Percentiles rank a stretch among this genome's conserved stretches.
phyloP scores from a whole-genome alignment of 2,797 vertebrate genomes.

The Balearica regulorum region DNA sequence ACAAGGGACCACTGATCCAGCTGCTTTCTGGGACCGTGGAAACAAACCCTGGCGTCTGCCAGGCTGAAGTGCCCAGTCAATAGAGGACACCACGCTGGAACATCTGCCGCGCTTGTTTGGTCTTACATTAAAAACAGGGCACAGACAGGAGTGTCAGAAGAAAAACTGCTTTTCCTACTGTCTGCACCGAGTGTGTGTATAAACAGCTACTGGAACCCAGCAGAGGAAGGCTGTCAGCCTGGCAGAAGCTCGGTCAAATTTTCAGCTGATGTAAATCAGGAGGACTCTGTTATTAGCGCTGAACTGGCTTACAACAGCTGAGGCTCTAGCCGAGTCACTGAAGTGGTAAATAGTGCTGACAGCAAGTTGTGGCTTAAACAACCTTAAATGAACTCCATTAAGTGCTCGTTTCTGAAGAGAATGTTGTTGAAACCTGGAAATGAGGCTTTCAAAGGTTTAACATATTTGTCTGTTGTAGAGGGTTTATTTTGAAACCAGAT shows the following conservation, averaged over 20 bases:
- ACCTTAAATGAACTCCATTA: slow-evolving; percentile 68
- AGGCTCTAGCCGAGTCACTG: slow-evolving; percentile 59
- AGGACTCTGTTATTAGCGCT: slow-evolving; percentile 33
- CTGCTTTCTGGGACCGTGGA: background rate
- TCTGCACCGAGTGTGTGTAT: background rate
- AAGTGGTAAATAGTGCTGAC: slow-evolving; percentile 68
- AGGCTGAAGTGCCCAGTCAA: background rate
- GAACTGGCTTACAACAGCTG: slow-evolving; percentile 54
- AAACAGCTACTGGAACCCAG: slow-evolving; percentile 62
- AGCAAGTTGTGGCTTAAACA: slow-evolving; percentile 64
- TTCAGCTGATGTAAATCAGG: slow-evolving; percentile 68
- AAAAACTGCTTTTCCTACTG: slow-evolving; percentile 38
- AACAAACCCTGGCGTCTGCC: background rate
- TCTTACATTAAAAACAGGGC: slow-evolving; percentile 17
- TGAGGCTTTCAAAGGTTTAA: slow-evolving; percentile 61
- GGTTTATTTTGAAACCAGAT: slow-evolving; percentile 61
- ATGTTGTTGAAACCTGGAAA: slow-evolving; percentile 69
- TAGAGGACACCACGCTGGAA: background rate
- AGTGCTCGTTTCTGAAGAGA: slow-evolving; percentile 58
- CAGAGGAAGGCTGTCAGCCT: slow-evolving; percentile 63
- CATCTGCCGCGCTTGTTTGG: background rate
- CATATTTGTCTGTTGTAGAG: slow-evolving; percentile 52
- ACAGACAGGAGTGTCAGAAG: slow-evolving; percentile 18
- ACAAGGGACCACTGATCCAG: background rate
- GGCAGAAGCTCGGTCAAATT: slow-evolving; percentile 49